Percentiles rank a stretch among this genome's conserved stretches.
Conservation (phyloP, 1,140 invertebrate genomes). For the Zaprionus inermis region DNA sequence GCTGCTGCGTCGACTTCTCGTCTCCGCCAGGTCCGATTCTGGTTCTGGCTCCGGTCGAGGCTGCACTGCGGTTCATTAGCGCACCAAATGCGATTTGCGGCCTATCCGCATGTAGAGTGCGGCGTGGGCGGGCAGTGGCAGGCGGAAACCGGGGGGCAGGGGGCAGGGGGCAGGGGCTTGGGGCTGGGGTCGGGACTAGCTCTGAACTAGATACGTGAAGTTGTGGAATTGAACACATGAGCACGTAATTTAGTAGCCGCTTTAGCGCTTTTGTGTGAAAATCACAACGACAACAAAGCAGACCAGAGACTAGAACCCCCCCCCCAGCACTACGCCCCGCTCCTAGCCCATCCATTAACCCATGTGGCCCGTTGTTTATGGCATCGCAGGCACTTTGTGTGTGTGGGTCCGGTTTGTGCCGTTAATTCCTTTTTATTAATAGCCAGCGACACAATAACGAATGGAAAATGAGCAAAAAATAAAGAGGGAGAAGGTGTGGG, state of each 20-base stretch:
- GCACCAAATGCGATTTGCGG: slow-evolving; percentile 75
- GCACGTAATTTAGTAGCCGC: slow-evolving; percentile 81
- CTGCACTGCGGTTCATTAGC: slow-evolving; percentile 75
- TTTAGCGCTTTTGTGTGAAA: slow-evolving; percentile 81
- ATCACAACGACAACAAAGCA: slow-evolving; percentile 72
- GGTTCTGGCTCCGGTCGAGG: slow-evolving; percentile 28
- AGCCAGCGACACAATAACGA: slow-evolving; percentile 61
- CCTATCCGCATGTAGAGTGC: slow-evolving; percentile 30
- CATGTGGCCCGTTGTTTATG: slow-evolving; percentile 65
- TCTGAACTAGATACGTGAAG: slow-evolving; percentile 54
- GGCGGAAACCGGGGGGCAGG: not conserved
- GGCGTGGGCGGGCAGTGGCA: slow-evolving; percentile 20
- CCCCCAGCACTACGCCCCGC: not conserved
- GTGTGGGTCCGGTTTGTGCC: slow-evolving; percentile 77
- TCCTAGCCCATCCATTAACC: slow-evolving; percentile 19
- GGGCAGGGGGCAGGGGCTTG: not conserved
- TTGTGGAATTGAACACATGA: slow-evolving; percentile 66
- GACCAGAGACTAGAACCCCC: not conserved
- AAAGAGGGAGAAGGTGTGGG: not conserved
- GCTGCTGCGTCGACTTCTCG: not conserved
- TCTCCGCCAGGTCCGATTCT: slow-evolving; percentile 33
- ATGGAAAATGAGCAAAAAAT: slow-evolving; percentile 27
- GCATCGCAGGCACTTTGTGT: slow-evolving; percentile 39
- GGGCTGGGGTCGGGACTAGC: slow-evolving; percentile 22
- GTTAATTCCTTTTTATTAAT: slow-evolving; percentile 83